Conservation (phyloP, 2,113 vertebrate species). For the Circaetus cinerascens region DNA sequence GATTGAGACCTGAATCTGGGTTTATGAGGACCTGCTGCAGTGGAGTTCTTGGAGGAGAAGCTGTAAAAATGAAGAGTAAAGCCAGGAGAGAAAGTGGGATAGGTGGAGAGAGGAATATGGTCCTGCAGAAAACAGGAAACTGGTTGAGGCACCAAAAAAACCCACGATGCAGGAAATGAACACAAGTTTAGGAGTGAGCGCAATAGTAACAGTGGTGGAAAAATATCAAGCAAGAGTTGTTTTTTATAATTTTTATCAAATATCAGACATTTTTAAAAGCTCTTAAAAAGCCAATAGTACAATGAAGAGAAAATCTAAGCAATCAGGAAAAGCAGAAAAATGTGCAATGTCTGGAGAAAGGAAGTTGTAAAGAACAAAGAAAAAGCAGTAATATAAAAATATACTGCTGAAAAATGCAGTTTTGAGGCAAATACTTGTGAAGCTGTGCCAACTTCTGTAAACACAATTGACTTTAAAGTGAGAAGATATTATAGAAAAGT, state of each 20-base stretch:
- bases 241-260: background rate
- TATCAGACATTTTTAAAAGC: background rate
- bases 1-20: background rate
- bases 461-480: background rate
- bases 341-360: background rate
- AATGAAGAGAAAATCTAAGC: background rate
- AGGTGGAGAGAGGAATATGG: background rate
- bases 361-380: slow-evolving; percentile 4
- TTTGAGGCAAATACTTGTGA: background rate
- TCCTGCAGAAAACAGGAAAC: background rate
- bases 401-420: background rate
- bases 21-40: background rate
- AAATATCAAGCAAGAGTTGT: background rate
- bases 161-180: accelerated
- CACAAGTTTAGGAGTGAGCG: background rate
- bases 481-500: background rate
- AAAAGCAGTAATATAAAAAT: background rate
- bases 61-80: background rate
- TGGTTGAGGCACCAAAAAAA: background rate
- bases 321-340: background rate
- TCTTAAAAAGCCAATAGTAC: background rate
- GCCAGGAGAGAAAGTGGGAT: background rate
- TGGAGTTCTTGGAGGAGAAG: background rate
- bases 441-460: background rate
- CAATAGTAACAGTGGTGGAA: background rate